Evolutionary conservation across 2,113 vertebrate genomes (phyloP).

Genomic region (Podarcis raffonei): DNA sequence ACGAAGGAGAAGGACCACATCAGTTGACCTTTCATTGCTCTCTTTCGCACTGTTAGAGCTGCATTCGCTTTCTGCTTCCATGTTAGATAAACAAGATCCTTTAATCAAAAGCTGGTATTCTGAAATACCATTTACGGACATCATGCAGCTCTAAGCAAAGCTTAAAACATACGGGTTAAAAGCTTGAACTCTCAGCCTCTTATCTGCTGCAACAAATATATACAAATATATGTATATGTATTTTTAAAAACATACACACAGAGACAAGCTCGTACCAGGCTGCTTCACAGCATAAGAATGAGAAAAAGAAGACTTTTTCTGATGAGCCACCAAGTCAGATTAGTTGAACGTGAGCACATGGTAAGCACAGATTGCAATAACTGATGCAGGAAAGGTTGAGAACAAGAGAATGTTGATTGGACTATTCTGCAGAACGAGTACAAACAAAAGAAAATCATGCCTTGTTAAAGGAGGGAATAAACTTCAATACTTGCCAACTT

Average conservation of each 20-base stretch:
- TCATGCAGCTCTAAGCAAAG: slow-evolving; percentile 85
- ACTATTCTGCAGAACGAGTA: slow-evolving; percentile 57
- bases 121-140: slow-evolving; percentile 60
- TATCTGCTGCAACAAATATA: slow-evolving; percentile 59
- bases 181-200: slow-evolving; percentile 69
- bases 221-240: too few species aligned
- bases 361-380: slow-evolving; percentile 58
- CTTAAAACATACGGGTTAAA: slow-evolving; percentile 66
- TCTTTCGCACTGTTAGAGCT: slow-evolving; percentile 59
- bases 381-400: slow-evolving; percentile 61
- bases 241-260: neutral
- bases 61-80: slow-evolving; percentile 49
- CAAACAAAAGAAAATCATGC: slow-evolving; percentile 80
- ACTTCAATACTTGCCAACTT: slow-evolving; percentile 87
- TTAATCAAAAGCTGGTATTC: slow-evolving; percentile 65
- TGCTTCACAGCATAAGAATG: slow-evolving; percentile 62
- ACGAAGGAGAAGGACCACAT: slow-evolving; percentile 96
- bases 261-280: slow-evolving; percentile 67
- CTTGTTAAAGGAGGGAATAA: slow-evolving; percentile 73
- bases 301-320: slow-evolving; percentile 60
- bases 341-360: slow-evolving; percentile 66
- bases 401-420: slow-evolving; percentile 43
- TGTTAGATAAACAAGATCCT: slow-evolving; percentile 68
- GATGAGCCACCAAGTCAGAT: slow-evolving; percentile 69
- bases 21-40: slow-evolving; percentile 76